Evolutionary conservation across 2,797 vertebrate genomes (phyloP).

Genomic region (Geotrypetes seraphini): DNA sequence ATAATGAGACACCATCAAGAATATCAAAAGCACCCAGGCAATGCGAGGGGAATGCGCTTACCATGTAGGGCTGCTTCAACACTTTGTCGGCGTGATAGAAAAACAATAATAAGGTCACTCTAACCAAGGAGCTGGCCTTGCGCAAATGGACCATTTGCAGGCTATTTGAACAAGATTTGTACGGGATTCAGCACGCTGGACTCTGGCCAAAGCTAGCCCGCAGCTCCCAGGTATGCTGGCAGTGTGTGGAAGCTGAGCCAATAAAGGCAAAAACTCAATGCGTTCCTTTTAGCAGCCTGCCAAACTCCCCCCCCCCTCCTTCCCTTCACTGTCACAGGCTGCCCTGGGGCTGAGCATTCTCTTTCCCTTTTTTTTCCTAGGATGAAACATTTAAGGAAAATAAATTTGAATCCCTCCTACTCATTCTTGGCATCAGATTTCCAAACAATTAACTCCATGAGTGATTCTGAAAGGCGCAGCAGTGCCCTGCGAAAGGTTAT

Average conservation of each 20-base stretch:
- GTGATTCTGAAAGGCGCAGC: slow-evolving; percentile 7
- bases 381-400: neutral
- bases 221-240: slow-evolving; percentile 4
- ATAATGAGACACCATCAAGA: too few relatives aligned
- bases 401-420: neutral
- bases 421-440: slow-evolving; percentile 2
- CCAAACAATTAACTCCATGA: slow-evolving; percentile 3
- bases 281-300: slow-evolving; percentile 2
- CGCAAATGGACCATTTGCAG: slow-evolving; percentile 23
- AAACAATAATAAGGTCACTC: neutral
- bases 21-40: too few relatives aligned
- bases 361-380: neutral
- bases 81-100: neutral
- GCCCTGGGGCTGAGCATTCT: slow-evolving; percentile 11
- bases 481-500: too few relatives aligned
- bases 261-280: neutral
- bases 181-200: slow-evolving; percentile 36
- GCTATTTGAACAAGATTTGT: slow-evolving; percentile 35
- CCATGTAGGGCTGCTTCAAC: too few relatives aligned
- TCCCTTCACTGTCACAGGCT: slow-evolving; percentile 7
- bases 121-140: neutral
- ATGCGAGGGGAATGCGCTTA: neutral
- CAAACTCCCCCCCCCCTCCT: too few relatives aligned
- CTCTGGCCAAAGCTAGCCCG: slow-evolving; percentile 29
- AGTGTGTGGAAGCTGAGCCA: neutral